phyloP scores from a whole-genome alignment of 2,113 vertebrate species.

The Cricetomys ansorgei region DNA sequence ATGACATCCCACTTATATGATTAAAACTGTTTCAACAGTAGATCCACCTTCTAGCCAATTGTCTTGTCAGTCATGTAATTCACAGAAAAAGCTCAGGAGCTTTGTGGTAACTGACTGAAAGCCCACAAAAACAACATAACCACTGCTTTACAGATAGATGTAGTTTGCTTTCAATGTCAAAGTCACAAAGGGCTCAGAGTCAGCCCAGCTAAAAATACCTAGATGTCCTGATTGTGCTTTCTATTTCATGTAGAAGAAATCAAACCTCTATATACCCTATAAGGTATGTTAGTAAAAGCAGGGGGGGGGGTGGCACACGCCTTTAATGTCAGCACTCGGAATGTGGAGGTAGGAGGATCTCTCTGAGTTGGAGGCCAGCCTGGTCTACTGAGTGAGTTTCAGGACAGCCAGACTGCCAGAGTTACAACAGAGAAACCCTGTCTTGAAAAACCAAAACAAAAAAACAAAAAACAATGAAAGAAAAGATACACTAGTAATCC shows the following conservation, averaged over 20 bases:
- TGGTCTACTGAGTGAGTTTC: too few species aligned
- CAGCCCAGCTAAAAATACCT: not conserved
- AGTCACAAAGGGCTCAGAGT: not conserved
- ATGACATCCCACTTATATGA: not conserved
- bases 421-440: too few species aligned
- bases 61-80: slow-evolving; percentile 1
- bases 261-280: too few species aligned
- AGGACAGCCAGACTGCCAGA: too few species aligned
- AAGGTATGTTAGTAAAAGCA: too few species aligned
- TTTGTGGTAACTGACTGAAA: not conserved
- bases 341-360: too few species aligned
- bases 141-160: not conserved
- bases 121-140: slow-evolving; percentile 33
- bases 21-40: slow-evolving; percentile 1
- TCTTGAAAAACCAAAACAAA: too few species aligned
- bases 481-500: not conserved
- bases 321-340: too few species aligned
- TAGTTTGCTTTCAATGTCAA: not conserved
- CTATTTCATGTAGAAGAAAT: not conserved
- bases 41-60: not conserved
- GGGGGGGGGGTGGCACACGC: too few species aligned
- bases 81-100: slow-evolving; percentile 21
- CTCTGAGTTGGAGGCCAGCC: too few species aligned
- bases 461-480: too few species aligned
- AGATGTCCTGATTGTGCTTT: not conserved